These are phyloP conservation scores for Nesoenas mayeri DNA, from an alignment of 2,113 vertebrate genomes.

Conservation along the genomic window DNA sequence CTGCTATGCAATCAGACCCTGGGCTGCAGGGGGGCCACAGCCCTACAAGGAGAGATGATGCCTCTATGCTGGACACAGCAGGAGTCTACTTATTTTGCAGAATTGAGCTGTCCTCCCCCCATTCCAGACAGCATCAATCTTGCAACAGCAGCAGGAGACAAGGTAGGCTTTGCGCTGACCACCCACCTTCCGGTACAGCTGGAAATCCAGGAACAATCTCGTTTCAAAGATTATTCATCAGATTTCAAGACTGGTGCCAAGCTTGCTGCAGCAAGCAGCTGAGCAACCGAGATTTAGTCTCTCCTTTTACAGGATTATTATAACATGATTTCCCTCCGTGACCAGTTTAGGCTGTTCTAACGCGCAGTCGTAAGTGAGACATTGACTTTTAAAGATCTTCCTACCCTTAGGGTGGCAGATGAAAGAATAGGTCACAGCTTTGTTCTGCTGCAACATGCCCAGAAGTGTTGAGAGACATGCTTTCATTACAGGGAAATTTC, in stretches of 20 bases:
- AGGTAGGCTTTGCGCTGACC: slow-evolving; percentile 9
- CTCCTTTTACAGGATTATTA: slow-evolving; percentile 20
- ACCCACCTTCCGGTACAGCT: neutral
- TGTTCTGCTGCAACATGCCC: slow-evolving; percentile 20
- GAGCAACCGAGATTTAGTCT: neutral
- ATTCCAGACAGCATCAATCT: neutral
- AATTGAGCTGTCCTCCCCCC: neutral
- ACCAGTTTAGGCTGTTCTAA: slow-evolving; percentile 9
- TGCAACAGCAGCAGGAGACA: neutral
- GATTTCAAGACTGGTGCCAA: neutral
- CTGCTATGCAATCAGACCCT: neutral
- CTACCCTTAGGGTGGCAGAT: slow-evolving; percentile 42
- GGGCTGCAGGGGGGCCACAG: neutral
- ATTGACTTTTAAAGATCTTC: slow-evolving; percentile 46
- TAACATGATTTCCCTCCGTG: slow-evolving; percentile 9
- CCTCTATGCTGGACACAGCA: neutral
- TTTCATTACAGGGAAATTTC: slow-evolving; percentile 39
- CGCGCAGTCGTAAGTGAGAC: slow-evolving; percentile 40
- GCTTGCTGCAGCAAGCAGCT: neutral
- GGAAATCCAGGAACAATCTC: neutral
- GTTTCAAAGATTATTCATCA: neutral
- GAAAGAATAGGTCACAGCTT: slow-evolving; percentile 50
- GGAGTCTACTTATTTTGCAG: neutral
- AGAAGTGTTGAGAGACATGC: neutral
- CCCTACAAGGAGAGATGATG: neutral